Conservation (phyloP, 1,140 invertebrate species). For the Cylas formicarius region DNA sequence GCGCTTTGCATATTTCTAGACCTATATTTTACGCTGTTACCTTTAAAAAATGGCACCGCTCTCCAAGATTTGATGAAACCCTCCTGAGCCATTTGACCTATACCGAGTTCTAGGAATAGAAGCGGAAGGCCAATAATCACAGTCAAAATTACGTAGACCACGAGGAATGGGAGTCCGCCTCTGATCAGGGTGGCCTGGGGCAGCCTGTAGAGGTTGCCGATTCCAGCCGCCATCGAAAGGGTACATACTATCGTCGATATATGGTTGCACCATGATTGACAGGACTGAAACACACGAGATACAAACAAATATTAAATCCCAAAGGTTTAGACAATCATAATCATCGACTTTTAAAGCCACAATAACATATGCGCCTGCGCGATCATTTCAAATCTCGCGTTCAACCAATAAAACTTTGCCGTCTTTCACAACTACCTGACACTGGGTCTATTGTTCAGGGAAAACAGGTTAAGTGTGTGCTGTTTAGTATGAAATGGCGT, state of each 20-base stretch:
- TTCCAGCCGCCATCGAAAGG: slow-evolving; percentile 45
- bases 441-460: no score
- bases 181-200: slow-evolving; percentile 47
- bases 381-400: no score
- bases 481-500: no score
- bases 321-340: no score
- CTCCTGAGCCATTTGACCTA: slow-evolving; percentile 71
- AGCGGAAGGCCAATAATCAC: slow-evolving; percentile 62
- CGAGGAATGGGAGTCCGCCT: slow-evolving; percentile 57
- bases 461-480: no score
- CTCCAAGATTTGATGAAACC: slow-evolving; percentile 72
- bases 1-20: no score
- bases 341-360: no score
- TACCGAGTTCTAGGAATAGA: slow-evolving; percentile 66
- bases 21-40: no score
- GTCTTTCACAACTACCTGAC: no score
- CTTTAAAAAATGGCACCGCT: slow-evolving; percentile 73
- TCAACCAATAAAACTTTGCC: no score
- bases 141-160: slow-evolving; percentile 58
- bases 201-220: slow-evolving; percentile 48
- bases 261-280: slow-evolving; percentile 36
- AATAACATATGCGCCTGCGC: no score
- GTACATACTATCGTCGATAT: slow-evolving; percentile 43
- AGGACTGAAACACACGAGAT: slow-evolving; percentile 39
- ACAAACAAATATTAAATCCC: no score